A percentile compares a stretch with the other conserved stretches of the same genome.
phyloP scores from a whole-genome alignment of 92 coral and sea anemone genomes.

The Chrysogorgia sp. region DNA sequence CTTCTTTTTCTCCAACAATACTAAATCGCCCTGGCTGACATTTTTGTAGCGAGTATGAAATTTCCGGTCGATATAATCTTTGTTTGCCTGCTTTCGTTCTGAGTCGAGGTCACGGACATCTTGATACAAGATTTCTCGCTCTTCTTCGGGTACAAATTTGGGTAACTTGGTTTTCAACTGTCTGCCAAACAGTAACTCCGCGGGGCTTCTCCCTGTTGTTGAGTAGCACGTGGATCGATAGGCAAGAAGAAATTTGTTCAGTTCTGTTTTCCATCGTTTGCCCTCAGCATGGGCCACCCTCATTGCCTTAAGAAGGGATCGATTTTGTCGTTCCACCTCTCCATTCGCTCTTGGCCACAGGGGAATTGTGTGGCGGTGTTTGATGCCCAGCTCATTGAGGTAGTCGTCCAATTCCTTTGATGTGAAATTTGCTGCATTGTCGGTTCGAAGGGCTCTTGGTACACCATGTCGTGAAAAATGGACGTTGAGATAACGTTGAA shows the following conservation, averaged over 20 bases:
- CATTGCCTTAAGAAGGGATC: no score
- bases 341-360: no score
- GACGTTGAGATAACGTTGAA: constrained; percentile 11
- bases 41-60: constrained; percentile 21
- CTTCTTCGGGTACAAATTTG: constrained; percentile 11
- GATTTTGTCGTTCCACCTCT: no score
- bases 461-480: constrained; percentile 35
- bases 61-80: constrained; percentile 40
- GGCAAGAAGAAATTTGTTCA: no score
- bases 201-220: no score
- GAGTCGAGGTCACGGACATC: constrained; percentile 26
- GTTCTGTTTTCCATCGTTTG: no score
- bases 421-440: constrained; percentile 37
- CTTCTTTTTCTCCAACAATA: constrained; percentile 57
- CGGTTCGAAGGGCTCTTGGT: constrained; percentile 33
- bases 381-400: no score
- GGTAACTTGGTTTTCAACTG: no score
- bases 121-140: neutral
- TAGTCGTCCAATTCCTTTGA: constrained; percentile 25
- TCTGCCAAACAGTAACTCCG: no score
- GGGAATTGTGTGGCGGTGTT: no score
- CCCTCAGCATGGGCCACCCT: no score
- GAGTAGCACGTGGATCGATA: no score
- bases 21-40: constrained; percentile 50
- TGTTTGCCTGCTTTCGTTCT: constrained; percentile 42